These are phyloP conservation scores for Otolemur garnettii DNA, from an alignment of 2,113 vertebrate species.

Conservation along the genomic window DNA sequence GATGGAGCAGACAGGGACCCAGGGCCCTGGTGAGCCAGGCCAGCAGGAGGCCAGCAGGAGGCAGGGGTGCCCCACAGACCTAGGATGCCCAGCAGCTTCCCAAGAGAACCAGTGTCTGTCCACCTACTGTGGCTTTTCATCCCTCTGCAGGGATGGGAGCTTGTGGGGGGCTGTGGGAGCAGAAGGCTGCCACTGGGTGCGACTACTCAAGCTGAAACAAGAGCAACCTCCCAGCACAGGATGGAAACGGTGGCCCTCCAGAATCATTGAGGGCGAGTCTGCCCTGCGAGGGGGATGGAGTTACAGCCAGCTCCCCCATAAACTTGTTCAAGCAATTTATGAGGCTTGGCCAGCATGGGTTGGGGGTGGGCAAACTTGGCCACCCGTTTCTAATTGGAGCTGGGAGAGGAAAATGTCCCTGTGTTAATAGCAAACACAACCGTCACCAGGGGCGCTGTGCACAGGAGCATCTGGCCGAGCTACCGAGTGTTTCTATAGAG, in stretches of 20 bases:
- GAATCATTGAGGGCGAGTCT: not conserved
- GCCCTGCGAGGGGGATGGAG: not conserved
- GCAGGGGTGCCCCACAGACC: not conserved
- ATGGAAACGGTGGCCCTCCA: not conserved
- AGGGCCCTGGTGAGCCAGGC: not conserved
- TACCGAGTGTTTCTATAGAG: fast-evolving
- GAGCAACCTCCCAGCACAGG: not conserved
- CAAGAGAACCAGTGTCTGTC: no score
- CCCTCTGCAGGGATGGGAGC: not conserved
- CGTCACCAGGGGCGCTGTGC: fast-evolving
- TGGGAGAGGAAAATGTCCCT: not conserved
- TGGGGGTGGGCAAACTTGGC: not conserved
- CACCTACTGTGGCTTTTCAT: not conserved
- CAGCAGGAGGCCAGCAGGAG: not conserved
- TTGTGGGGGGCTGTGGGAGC: not conserved
- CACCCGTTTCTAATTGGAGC: not conserved
- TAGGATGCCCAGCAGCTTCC: not conserved
- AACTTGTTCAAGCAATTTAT: slow-evolving; percentile 63
- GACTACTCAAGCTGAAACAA: not conserved
- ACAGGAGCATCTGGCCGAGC: not conserved
- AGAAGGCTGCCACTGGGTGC: fast-evolving
- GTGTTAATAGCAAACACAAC: not conserved
- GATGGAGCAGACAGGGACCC: not conserved
- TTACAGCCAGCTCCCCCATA: not conserved
- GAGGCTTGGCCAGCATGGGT: not conserved